These are phyloP conservation scores for Onychostoma macrolepis DNA, from an alignment of 2,113 vertebrate genomes.

Conservation along the genomic window DNA sequence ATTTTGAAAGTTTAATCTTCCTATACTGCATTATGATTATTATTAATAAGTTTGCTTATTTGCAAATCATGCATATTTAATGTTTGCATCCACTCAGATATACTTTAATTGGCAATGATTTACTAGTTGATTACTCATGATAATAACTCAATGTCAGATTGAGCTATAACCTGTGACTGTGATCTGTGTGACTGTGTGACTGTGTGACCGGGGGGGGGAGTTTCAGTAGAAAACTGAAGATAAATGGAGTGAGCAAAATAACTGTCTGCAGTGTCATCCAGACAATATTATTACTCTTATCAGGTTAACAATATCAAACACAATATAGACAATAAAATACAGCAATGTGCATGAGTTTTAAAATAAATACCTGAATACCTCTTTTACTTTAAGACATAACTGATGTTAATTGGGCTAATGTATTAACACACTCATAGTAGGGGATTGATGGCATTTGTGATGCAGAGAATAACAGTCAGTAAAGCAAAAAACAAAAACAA, in stretches of 20 bases:
- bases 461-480: neutral
- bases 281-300: neutral
- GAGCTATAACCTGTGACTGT: neutral
- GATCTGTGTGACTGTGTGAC: neutral
- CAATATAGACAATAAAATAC: neutral
- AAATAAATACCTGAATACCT: neutral
- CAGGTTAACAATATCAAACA: neutral
- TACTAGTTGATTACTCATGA: neutral
- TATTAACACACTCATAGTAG: neutral
- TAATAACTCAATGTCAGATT: neutral
- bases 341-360: neutral
- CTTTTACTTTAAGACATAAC: neutral
- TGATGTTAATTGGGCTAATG: neutral
- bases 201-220: too few relatives aligned
- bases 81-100: neutral
- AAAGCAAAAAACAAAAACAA: neutral
- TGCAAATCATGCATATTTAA: conserved; percentile 16
- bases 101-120: neutral
- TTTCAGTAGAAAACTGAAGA: too few relatives aligned
- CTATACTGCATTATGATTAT: neutral
- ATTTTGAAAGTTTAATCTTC: neutral
- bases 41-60: neutral
- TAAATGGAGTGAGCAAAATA: neutral
- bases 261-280: neutral
- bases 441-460: neutral